A percentile compares a stretch with the other conserved stretches of the same genome.
Evolutionary conservation across 2,888 invertebrate genomes (phyloP).

Genomic region (Apodemia zela): DNA sequence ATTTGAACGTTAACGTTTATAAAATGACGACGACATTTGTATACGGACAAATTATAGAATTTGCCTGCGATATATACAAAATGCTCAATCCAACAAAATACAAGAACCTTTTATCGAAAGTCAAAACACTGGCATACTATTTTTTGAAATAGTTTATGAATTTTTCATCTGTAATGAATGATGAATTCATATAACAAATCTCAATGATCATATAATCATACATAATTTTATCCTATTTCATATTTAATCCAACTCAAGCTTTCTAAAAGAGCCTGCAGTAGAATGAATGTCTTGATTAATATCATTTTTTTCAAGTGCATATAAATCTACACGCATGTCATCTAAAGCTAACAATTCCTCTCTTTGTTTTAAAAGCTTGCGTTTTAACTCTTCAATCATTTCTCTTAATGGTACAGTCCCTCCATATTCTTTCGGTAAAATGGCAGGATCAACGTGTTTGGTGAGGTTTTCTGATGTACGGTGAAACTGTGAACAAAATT

Average conservation of each 20-base stretch:
- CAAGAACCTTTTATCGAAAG: neutral
- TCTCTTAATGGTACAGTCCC: conserved; percentile 89
- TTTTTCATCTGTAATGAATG: neutral
- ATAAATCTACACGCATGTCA: conserved; percentile 87
- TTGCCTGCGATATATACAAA: neutral
- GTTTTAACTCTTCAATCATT: conserved; percentile 89
- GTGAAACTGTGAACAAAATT: conserved; percentile 81
- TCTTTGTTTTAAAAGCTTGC: conserved; percentile 82
- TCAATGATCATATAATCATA: neutral
- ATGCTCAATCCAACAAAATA: neutral
- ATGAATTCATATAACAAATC: neutral
- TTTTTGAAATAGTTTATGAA: neutral
- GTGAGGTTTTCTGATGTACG: conserved; percentile 86
- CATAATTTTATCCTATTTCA: neutral
- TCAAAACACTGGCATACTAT: neutral
- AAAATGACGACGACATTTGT: too few species aligned
- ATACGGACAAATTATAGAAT: too few species aligned
- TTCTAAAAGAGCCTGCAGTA: conserved; percentile 90
- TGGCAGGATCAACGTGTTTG: conserved; percentile 85
- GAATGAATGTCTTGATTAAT: conserved; percentile 87
- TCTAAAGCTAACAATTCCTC: conserved; percentile 85
- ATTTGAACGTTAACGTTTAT: too few species aligned
- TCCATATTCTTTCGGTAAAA: conserved; percentile 93
- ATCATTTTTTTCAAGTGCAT: conserved; percentile 79
- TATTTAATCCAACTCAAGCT: conserved; percentile 88